phyloP scores from a whole-genome alignment of 2,113 vertebrate genomes.

The Loxodonta africana region DNA sequence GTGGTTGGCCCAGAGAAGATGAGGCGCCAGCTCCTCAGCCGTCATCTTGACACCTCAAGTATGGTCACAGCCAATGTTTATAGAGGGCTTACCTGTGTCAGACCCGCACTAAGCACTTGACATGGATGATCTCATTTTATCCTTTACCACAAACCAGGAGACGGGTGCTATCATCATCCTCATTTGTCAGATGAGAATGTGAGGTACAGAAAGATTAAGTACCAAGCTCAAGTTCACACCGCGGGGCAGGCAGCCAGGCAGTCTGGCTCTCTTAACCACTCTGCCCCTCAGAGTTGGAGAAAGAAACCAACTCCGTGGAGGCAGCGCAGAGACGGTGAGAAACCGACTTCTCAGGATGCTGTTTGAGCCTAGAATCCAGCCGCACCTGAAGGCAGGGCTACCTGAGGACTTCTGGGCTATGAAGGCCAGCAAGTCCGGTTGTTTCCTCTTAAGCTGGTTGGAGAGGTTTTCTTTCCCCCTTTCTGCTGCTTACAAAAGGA shows the following conservation, averaged over 20 bases:
- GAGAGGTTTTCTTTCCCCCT: neutral
- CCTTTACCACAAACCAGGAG: neutral
- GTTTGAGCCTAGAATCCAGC: neutral
- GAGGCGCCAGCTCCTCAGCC: neutral
- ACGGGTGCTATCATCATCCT: neutral
- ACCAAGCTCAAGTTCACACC: neutral
- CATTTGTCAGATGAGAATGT: neutral
- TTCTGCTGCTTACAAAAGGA: constrained; percentile 50
- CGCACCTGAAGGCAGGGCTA: neutral
- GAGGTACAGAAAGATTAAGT: neutral
- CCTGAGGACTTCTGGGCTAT: neutral
- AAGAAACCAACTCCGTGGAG: neutral
- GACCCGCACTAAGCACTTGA: neutral
- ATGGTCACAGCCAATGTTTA: neutral
- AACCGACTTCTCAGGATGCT: neutral
- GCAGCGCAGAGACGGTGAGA: neutral
- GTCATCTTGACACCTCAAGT: neutral
- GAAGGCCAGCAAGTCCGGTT: neutral
- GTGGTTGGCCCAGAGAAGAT: neutral
- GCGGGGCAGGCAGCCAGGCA: constrained; percentile 53
- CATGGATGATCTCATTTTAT: neutral
- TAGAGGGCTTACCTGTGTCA: neutral
- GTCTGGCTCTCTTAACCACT: neutral
- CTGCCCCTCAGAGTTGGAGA: neutral
- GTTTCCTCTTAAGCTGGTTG: neutral